phyloP scores from a whole-genome alignment of 2,888 invertebrate genomes.

The Sericinus montela region DNA sequence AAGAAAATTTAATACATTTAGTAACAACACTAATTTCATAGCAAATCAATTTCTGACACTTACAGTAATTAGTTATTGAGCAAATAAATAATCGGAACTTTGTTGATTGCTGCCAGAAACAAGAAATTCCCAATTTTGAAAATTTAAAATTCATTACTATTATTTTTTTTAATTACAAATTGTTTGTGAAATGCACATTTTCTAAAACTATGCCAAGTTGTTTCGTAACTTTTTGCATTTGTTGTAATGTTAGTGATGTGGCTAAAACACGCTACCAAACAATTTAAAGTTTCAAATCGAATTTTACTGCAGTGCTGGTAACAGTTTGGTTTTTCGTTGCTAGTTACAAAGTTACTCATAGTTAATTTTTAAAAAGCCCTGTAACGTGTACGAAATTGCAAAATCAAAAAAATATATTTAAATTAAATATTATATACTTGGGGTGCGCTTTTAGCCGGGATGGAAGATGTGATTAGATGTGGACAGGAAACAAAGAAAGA shows the following conservation, averaged over 20 bases:
- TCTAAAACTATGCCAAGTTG: not conserved
- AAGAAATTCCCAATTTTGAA: conserved; percentile 17
- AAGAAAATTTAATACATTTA: no score
- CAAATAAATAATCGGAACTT: conserved; percentile 17
- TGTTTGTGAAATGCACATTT: not conserved
- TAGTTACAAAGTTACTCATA: not conserved
- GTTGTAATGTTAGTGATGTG: conserved; percentile 10
- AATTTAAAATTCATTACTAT: not conserved
- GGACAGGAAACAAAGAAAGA: no score
- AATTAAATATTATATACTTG: no score
- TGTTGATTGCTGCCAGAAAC: conserved; percentile 18
- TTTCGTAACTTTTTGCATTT: not conserved
- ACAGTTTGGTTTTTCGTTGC: not conserved
- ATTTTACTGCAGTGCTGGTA: conserved; percentile 4
- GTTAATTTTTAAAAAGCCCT: no score
- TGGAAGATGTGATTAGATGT: no score
- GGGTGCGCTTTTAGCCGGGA: no score
- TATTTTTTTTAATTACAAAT: not conserved
- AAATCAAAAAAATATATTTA: no score
- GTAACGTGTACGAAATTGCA: no score
- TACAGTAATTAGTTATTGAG: conserved; percentile 17
- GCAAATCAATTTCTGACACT: conserved; percentile 2
- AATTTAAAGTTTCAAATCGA: conserved; percentile 13
- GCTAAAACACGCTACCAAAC: conserved; percentile 10
- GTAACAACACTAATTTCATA: conserved; percentile 5